phyloP scores from a whole-genome alignment of 2,888 invertebrate species.

The Tachina grossa region DNA sequence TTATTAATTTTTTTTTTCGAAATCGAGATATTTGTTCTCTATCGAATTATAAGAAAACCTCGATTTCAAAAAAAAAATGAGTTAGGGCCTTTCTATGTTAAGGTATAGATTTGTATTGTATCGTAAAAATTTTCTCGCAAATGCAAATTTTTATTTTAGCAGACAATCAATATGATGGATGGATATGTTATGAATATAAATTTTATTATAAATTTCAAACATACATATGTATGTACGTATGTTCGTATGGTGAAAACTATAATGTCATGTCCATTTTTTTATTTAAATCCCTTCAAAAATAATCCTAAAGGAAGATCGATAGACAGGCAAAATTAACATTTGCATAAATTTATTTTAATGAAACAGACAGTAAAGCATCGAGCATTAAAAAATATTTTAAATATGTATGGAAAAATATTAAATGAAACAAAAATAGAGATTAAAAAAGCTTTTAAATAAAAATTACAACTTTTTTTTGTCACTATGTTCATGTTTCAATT shows the following conservation, averaged over 20 bases:
- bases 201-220: slow-evolving; percentile 54
- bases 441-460: background rate
- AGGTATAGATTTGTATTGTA: too few relatives aligned
- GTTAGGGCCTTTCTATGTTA: too few relatives aligned
- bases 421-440: background rate
- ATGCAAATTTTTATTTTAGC: slow-evolving; percentile 13
- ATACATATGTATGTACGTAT: slow-evolving; percentile 20
- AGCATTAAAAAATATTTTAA: background rate
- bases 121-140: background rate
- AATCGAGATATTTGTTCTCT: too few relatives aligned
- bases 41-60: too few relatives aligned
- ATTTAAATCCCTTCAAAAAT: slow-evolving; percentile 38
- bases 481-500: background rate
- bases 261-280: slow-evolving; percentile 41
- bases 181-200: slow-evolving; percentile 65
- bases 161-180: slow-evolving; percentile 51
- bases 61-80: too few relatives aligned
- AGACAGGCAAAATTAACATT: slow-evolving; percentile 46
- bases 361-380: slow-evolving; percentile 24
- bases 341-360: slow-evolving; percentile 59
- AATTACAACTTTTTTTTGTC: background rate
- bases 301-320: slow-evolving; percentile 19
- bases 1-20: too few relatives aligned
- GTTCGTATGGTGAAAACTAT: slow-evolving; percentile 17
- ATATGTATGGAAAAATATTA: background rate